Base-by-base conservation (phyloP, 2,888 invertebrate genomes). In the Laspeyria flexula region DNA sequence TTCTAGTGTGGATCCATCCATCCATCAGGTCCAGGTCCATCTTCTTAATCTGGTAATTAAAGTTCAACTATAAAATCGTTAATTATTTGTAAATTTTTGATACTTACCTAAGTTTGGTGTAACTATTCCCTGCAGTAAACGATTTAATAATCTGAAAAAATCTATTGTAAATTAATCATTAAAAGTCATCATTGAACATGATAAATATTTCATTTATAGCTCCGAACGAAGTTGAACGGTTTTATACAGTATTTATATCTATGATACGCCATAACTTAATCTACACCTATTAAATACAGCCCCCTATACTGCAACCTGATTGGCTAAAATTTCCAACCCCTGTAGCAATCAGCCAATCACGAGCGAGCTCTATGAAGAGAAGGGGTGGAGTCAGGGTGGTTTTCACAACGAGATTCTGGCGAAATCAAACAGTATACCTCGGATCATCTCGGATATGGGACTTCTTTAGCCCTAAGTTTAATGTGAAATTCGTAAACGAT, bases 261-360 rank as follows among this genome's bases (percentile, higher is more conserved):
- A 78, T 77, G 75, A 76, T 76, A 78, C 85, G 81, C 86, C 83
- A 89, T 90, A 92, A 90, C 86, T 88, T 83, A 89, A 92, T 92
- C 90, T 88, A 88, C 86, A 90, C 85, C 86, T 89, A 89, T 86
- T 85, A 80, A 87, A 81, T 78, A 78, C 81, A 85, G 85, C 85
- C 84, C 83, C 75, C 71, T 57, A 66, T 53, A 55, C 60, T 47
- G 40, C 33, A 35, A 55, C 62, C 53, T 60, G 63, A 92, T 93
- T 93, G 92, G 93, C 67, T 67, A 65, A 67, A 72, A 67, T 68
- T 81, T 79, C 64, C 91, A 88, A 86, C 91, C 91, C 92, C 90
- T 84, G 77, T 53, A 50, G 43, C 55, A 43, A 55, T 68, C 71
- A 46, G 63, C 93, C 90, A 92, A 93, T 92, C 80, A 63, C 68